A percentile compares a stretch with the other conserved stretches of the same genome.
phyloP scores from a whole-genome alignment of 2,797 vertebrate genomes.

The Spizella passerina region DNA sequence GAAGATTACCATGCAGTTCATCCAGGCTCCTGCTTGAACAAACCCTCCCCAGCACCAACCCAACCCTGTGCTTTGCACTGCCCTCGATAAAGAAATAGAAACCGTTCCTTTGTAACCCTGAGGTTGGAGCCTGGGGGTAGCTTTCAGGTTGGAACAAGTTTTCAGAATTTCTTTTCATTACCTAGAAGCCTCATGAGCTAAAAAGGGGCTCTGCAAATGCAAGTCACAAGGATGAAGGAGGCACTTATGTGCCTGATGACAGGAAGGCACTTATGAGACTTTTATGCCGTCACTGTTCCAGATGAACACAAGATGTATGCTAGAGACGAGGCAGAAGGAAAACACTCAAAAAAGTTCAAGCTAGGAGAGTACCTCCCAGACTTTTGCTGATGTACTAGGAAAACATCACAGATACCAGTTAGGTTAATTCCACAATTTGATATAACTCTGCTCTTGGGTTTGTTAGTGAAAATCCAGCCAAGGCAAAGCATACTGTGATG shows the following conservation, averaged over 20 bases:
- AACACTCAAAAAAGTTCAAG: not conserved
- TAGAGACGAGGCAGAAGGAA: not conserved
- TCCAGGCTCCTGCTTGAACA: not conserved
- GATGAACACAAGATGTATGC: not conserved
- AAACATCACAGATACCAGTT: not conserved
- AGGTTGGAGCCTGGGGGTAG: rapidly evolving
- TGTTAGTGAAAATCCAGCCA: not conserved
- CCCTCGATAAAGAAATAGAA: not conserved
- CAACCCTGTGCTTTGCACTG: not conserved
- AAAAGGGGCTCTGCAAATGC: not conserved
- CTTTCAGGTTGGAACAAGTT: not conserved
- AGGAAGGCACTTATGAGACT: not conserved
- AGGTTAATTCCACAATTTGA: not conserved
- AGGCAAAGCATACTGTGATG: not conserved
- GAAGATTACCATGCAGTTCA: not conserved
- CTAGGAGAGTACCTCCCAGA: not conserved
- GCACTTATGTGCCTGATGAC: not conserved
- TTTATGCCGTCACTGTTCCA: not conserved
- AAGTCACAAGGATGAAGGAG: not conserved
- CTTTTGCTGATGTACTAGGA: not conserved
- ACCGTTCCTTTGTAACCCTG: not conserved
- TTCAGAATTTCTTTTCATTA: not conserved
- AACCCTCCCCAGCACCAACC: not conserved
- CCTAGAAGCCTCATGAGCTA: not conserved
- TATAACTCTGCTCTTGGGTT: not conserved